Evolutionary conservation across 2,113 vertebrate species (phyloP), one percentile per base, ranked within the genome.

Genomic region (Xenopus laevis): DNA sequence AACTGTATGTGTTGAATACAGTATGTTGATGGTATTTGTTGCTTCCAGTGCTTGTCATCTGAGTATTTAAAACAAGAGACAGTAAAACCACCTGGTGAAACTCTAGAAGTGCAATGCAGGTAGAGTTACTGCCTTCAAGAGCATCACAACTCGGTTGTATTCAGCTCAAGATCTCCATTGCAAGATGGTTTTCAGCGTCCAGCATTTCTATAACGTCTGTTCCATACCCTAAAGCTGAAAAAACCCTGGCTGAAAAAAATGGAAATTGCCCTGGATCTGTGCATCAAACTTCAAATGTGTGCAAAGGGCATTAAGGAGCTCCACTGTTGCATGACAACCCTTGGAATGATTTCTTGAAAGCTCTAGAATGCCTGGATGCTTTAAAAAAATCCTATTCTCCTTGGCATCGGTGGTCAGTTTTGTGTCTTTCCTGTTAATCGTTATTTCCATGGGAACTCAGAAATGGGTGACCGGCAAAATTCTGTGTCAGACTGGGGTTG

Each of bases 401-500:
- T 82, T 92, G 78, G 92, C 93, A 58, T 93, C 96, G 33, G 40
- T 88, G 6, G 77, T 95, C 53, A 96, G 93, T 77, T 86, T 95
- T 72, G 85, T 79, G 12, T 98, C 97, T 15, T 94, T 92, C 79
- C 68, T 89, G 59, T 90, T 97, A 65, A 80, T 95, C 80, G 79
- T 93, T 3, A 81, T 90, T 16, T 94, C 95, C 13, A 88, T 98
- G 83, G 89, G 89, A 4, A 92, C 86, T 21, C 94, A 95, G 64
- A 91, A 87, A 74, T 99, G 97, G 97, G 87, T 94, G 78, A 91
- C 87, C 1, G 97, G 94, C 3, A 91, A 87, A 78, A 95, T 95
- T 78, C 89, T 98, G 30, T 99, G 97, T 80, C 94, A 97, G 85
- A 99, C 96, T 0, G 96, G 95, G 55, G 95, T 86, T 13, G 97